Conservation (phyloP, 2,113 vertebrate species). For the Tenebrosternarchus preto region DNA sequence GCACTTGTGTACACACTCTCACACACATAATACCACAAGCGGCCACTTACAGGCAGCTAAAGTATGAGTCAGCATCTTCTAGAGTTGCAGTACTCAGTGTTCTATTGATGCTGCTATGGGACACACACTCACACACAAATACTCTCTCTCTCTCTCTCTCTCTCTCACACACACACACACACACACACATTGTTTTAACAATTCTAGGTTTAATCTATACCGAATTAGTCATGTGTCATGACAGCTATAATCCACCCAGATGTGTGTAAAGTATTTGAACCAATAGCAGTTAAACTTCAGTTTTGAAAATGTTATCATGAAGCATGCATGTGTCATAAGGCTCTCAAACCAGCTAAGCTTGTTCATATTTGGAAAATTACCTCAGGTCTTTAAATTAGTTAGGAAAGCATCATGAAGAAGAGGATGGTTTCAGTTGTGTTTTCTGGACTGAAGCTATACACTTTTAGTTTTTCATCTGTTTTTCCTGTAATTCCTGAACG, state of each 20-base stretch:
- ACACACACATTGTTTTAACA: constrained; percentile 1
- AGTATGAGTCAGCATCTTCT: constrained; percentile 9
- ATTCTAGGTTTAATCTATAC: neutral
- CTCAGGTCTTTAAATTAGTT: neutral
- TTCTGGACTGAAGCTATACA: neutral
- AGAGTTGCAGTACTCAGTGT: neutral
- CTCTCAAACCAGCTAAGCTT: neutral
- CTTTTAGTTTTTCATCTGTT: too few species aligned
- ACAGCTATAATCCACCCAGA: neutral
- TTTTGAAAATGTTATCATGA: too few species aligned
- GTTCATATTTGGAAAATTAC: neutral
- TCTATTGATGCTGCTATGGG: neutral
- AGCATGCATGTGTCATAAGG: too few species aligned
- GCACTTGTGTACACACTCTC: too few species aligned
- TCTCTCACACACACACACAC: neutral
- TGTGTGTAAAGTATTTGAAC: constrained; percentile 1
- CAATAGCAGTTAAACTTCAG: too few species aligned
- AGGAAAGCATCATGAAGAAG: neutral
- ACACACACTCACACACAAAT: too few species aligned
- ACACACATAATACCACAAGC: constrained; percentile 1
- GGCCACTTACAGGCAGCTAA: neutral
- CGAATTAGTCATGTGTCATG: neutral
- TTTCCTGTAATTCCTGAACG: neutral
- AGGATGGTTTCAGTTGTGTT: neutral
- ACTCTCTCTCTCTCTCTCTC: too few species aligned